Conservation (phyloP, 2,113 vertebrate genomes). For the Pachyramphus minor region DNA sequence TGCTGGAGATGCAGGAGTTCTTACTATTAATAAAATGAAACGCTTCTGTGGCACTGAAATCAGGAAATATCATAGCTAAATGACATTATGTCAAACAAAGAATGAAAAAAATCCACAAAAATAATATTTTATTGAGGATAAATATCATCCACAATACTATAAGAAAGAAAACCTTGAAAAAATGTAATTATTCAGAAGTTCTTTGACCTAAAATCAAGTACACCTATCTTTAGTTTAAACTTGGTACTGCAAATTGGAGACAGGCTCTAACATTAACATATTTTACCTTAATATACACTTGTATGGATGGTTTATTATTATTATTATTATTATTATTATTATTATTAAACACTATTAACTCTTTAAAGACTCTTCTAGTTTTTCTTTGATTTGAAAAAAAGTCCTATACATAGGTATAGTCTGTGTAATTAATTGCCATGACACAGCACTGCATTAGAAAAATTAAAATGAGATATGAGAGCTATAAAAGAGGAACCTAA, state of each 20-base stretch:
- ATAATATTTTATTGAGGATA: neutral
- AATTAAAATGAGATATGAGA: neutral
- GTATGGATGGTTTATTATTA: neutral
- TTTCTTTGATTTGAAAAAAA: neutral
- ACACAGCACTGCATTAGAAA: neutral
- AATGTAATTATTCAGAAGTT: neutral
- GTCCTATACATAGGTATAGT: rapidly evolving
- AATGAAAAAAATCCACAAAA: neutral
- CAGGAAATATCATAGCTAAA: neutral
- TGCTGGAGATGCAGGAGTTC: neutral
- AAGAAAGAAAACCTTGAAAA: neutral
- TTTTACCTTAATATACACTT: neutral
- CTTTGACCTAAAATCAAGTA: neutral
- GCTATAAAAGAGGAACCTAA: neutral
- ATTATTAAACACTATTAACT: neutral
- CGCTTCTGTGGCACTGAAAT: neutral
- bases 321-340: neutral
- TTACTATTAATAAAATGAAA: neutral
- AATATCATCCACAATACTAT: neutral
- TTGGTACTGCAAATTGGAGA: neutral
- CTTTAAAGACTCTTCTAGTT: neutral
- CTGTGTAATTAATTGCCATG: neutral
- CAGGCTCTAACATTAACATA: neutral
- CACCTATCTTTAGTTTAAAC: neutral
- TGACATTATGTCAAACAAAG: neutral